Conservation (phyloP, 1,140 invertebrate species). For the Samia ricini region DNA sequence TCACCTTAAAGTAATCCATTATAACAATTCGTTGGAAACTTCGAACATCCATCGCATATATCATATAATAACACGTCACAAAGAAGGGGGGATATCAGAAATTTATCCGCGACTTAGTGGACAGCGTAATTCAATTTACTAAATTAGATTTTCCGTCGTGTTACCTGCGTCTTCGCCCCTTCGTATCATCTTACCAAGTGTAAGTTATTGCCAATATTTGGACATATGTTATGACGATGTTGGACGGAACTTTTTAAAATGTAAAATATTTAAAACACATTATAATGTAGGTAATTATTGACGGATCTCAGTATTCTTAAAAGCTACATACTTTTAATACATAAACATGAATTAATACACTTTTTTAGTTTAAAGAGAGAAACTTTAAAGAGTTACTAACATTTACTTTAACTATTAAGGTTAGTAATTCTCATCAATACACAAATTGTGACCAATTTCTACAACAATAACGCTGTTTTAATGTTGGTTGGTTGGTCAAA, state of each 20-base stretch:
- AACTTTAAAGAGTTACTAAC: neutral
- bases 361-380: neutral
- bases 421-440: neutral
- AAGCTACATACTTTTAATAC: neutral
- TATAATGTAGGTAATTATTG: neutral
- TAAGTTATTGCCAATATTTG: constrained; percentile 30
- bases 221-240: constrained; percentile 21
- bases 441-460: neutral
- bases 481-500: neutral
- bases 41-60: constrained; percentile 34
- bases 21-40: constrained; percentile 17
- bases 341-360: neutral
- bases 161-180: constrained; percentile 63
- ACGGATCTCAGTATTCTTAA: neutral
- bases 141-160: constrained; percentile 71
- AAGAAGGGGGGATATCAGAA: constrained; percentile 32
- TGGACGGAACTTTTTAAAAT: constrained; percentile 16
- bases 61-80: constrained; percentile 18
- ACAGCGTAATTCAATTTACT: constrained; percentile 70
- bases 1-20: constrained; percentile 20
- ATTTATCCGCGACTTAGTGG: constrained; percentile 51
- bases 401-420: neutral
- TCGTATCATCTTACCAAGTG: constrained; percentile 34
- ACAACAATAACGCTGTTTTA: neutral
- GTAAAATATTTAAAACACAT: neutral